Evolutionary conservation across 2,797 vertebrate species (phyloP).

Genomic region (Garrulus glandarius): DNA sequence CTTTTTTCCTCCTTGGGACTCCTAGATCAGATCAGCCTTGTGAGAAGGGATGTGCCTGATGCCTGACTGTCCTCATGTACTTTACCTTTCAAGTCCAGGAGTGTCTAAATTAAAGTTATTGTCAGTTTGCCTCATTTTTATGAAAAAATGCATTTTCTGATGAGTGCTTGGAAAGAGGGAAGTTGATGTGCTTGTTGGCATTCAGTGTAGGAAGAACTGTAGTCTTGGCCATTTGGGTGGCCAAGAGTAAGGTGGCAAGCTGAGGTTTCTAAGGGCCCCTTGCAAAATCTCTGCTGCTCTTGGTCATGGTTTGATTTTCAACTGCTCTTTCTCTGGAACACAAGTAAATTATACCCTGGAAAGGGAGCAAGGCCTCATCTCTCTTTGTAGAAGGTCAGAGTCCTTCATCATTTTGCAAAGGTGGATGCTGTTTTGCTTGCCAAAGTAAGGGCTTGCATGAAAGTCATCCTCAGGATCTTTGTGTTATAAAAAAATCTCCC

Average conservation of each 20-base stretch:
- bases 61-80: not conserved
- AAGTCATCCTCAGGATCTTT: not conserved
- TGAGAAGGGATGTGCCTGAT: not conserved
- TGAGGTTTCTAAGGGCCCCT: not conserved
- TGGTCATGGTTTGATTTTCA: not conserved
- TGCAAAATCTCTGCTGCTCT: not conserved
- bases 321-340: not conserved
- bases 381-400: not conserved
- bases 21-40: not conserved
- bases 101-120: not conserved
- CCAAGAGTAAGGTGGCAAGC: not conserved
- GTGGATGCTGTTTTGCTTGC: not conserved
- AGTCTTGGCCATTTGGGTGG: not conserved
- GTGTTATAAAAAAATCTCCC: not conserved
- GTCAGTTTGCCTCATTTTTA: not conserved
- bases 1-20: not conserved
- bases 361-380: not conserved
- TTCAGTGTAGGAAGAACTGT: not conserved
- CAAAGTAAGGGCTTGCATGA: not conserved
- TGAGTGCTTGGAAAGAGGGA: not conserved
- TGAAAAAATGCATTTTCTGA: not conserved
- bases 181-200: not conserved
- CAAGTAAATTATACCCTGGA: not conserved
- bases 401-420: not conserved
- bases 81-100: not conserved